Evolutionary conservation across 2,797 vertebrate species (phyloP), one percentile per base, ranked within the genome.

Genomic region (Chelon auratus): DNA sequence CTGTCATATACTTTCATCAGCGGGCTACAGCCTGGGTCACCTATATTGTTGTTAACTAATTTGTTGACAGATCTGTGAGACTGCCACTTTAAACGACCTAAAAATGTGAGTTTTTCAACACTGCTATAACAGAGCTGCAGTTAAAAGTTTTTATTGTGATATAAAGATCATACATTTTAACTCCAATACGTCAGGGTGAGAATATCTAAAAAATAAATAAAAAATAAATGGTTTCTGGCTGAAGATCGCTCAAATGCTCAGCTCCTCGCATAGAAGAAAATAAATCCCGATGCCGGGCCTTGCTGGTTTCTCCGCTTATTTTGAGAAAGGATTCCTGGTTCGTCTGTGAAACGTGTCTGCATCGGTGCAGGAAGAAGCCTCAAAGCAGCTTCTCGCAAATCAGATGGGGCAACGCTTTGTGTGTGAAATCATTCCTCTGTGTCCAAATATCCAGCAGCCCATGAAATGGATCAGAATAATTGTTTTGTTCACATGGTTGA

Each of bases 391-490:
- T 48, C 77, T 57, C 55, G 45, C 65, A 75, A 75, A 65, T 61
- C 79, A 75, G 71, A 80, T 39, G 81, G 75, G 71, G 71, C 20
- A 15, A 36, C 60, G 20, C 62, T 65, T 10, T 47, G 61, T 24
- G 43, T 58, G 68, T 72, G 53, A 73, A 82, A 65, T 61, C 80
- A 14, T 45, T 72, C 56, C 61, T 67, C 64, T 68, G 70, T 55
- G 66, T 76, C 75, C 74, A 63, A 65, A 74, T 20, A 68, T 9
- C 59, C 66, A 72, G 47, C 77, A 50, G 68, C 39, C 77, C 74
- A 5, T 86, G 78, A 89, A 84, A 77, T 82, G 42, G 67, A 83
- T 77, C 80, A 18, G 65, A 78, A 76, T 84, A 84, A 81, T 68
- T 72, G 63, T 52, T 55, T 55, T 6, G 20, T 72, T 51, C 6